Evolutionary conservation across 64 coral and sea anemone species (phyloP), one percentile per base, ranked within the genome.

Genomic region (Pocillopora damicornis): DNA sequence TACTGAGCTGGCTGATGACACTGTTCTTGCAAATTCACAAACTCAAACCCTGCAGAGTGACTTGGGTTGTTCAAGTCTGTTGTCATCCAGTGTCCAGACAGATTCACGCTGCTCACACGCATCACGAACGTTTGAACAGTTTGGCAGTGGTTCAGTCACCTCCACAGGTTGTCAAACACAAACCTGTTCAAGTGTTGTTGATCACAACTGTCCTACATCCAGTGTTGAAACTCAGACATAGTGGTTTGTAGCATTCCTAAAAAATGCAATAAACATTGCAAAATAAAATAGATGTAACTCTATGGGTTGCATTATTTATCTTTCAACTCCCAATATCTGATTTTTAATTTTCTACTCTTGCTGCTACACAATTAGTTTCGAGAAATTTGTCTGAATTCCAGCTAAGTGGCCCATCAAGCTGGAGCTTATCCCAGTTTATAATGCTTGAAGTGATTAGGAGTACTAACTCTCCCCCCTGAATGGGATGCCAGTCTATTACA

Each of bases 31-130:
- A 10, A 89, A 88, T 64, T 90, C 94, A 15, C 89, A 97, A 60
- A 97, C 94, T 8, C 94, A 97, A 86, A 97, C 94, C 58, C 56
- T 97, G 42, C 94, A 91, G 61, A 88, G 87, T 74, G 81, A 89
- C 83, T 93, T 97, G 83, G 91, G 26, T 37, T 26, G 61, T 18
- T 92, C 74, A 35, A 66, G 76, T 59, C 75, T 90, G 37, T 86
- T 92, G 58, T 89, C 88, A 23, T 63, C 86, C 61, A 93, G 92
- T 88, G 87, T 78, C 0, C 94, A 97, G 65, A 97, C 94, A 89
- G 86, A 93, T 42, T 89, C 87, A 65, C 65, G 57, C 42, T 85
- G 81, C 38, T 16, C 20, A 58, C 83, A 92, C 38, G 67, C 87
- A 83, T 73, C 83, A 10, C 75, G 79, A 61, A 79, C 76, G 62